A percentile compares a stretch with the other conserved stretches of the same genome.
These are phyloP conservation scores for Camelus bactrianus DNA, from an alignment of 2,113 vertebrate species.

Conservation along the genomic window DNA sequence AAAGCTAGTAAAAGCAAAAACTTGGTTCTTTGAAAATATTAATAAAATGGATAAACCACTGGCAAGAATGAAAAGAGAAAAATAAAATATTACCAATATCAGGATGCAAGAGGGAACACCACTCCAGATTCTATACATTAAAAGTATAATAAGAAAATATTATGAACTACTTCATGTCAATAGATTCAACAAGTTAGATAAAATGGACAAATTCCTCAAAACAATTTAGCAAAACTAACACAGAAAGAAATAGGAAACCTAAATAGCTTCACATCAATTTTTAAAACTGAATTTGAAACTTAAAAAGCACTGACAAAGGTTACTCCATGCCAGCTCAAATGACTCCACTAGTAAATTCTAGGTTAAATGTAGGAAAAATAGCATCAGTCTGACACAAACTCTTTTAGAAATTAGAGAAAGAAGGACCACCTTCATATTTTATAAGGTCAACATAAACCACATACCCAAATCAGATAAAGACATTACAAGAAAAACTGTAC, in stretches of 20 bases:
- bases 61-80: background rate
- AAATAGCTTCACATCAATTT: background rate
- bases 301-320: background rate
- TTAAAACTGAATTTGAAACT: background rate
- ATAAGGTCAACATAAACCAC: background rate
- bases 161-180: background rate
- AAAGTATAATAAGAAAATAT: background rate
- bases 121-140: background rate
- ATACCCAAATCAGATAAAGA: background rate
- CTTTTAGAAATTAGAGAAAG: background rate
- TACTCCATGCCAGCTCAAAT: background rate
- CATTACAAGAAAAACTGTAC: background rate
- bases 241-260: background rate
- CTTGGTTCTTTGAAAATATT: background rate
- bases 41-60: background rate
- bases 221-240: background rate
- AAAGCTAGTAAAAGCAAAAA: too few species aligned
- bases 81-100: background rate
- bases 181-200: background rate
- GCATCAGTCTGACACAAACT: background rate
- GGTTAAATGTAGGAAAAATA: background rate
- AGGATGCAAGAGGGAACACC: background rate
- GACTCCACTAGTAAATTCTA: background rate
- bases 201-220: background rate
- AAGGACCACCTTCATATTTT: background rate